Evolutionary conservation across 2,797 vertebrate species (phyloP).

Genomic region (Lepilemur septentrionalis): DNA sequence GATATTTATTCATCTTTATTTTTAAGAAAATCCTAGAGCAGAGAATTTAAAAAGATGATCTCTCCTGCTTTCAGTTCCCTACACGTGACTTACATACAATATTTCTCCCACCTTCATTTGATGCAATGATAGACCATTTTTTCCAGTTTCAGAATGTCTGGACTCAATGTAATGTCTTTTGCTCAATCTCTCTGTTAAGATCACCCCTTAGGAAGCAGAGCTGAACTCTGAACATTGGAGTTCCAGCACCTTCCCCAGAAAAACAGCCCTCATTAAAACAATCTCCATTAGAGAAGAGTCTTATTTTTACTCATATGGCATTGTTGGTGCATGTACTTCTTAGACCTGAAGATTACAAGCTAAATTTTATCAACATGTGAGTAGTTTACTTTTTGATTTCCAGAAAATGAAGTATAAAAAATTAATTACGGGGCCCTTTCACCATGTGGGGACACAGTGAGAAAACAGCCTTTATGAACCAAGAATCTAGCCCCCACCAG

Average conservation of each 20-base stretch:
- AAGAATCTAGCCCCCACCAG: too few species aligned
- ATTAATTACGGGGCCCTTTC: neutral
- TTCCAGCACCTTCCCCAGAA: neutral
- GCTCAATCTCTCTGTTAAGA: neutral
- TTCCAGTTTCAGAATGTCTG: neutral
- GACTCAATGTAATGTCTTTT: neutral
- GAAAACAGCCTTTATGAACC: too few species aligned
- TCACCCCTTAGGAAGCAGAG: neutral
- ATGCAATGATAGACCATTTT: neutral
- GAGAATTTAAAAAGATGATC: neutral
- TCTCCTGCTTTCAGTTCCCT: neutral
- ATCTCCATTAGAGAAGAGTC: neutral
- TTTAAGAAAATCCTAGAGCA: constrained; percentile 18
- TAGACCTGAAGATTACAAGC: neutral
- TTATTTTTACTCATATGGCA: neutral
- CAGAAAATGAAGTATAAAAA: constrained; percentile 19
- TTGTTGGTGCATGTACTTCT: neutral
- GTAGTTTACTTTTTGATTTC: neutral
- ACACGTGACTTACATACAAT: neutral
- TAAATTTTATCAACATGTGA: constrained; percentile 22
- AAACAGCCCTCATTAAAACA: neutral
- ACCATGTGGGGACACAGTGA: too few species aligned
- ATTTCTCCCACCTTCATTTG: neutral
- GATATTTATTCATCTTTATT: neutral
- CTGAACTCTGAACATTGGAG: neutral